A percentile compares a stretch with the other conserved stretches of the same genome.
phyloP scores from a whole-genome alignment of 1,140 invertebrate genomes.

The Camponotus pennsylvanicus region DNA sequence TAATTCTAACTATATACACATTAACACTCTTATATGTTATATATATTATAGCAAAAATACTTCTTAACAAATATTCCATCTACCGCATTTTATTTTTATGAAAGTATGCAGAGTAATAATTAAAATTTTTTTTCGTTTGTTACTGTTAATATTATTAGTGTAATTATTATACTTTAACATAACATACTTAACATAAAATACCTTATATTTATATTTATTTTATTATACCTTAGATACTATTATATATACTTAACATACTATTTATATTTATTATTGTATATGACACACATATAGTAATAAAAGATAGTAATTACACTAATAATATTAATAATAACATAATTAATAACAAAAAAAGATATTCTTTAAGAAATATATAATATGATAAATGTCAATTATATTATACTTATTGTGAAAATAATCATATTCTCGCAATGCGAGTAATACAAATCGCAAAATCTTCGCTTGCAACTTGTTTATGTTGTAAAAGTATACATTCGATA shows the following conservation, averaged over 20 bases:
- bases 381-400: too few relatives aligned
- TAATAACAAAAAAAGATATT: too few relatives aligned
- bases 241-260: too few relatives aligned
- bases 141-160: background rate
- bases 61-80: constrained; percentile 85
- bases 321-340: too few relatives aligned
- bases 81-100: constrained; percentile 61
- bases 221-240: too few relatives aligned
- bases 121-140: constrained; percentile 9
- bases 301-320: too few relatives aligned
- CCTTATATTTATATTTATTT: too few relatives aligned
- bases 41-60: background rate
- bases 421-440: background rate
- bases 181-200: too few relatives aligned
- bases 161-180: background rate
- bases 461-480: background rate
- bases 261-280: too few relatives aligned
- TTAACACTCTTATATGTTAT: background rate
- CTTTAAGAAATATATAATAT: too few relatives aligned
- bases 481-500: background rate
- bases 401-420: background rate
- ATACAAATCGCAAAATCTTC: background rate
- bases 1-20: background rate
- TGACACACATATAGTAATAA: too few relatives aligned
- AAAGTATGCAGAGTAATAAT: background rate